Conservation (phyloP, 1,140 invertebrate genomes). For the Ceratitis capitata region DNA sequence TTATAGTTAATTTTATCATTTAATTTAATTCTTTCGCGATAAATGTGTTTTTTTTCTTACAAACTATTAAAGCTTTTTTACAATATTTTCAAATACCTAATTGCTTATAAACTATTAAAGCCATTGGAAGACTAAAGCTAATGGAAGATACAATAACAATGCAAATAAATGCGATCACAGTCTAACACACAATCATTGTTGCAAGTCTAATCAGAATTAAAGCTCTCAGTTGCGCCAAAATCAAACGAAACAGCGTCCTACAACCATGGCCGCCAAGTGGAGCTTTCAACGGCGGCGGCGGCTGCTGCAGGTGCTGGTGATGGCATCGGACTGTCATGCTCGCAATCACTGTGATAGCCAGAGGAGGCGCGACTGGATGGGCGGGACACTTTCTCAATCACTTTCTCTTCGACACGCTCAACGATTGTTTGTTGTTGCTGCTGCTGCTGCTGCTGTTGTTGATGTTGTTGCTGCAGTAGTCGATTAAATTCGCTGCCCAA, state of each 20-base stretch:
- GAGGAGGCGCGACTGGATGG: constrained; percentile 59
- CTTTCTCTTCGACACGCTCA: not conserved
- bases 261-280: constrained; percentile 75
- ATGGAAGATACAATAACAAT: constrained; percentile 22
- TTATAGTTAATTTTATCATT: too few relatives aligned
- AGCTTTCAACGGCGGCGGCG: constrained; percentile 68
- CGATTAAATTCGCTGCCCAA: constrained; percentile 83
- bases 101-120: constrained; percentile 30
- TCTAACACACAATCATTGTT: constrained; percentile 38
- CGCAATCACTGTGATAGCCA: constrained; percentile 60
- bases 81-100: not conserved
- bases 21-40: not conserved
- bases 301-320: constrained; percentile 62
- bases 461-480: constrained; percentile 63
- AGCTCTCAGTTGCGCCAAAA: constrained; percentile 3
- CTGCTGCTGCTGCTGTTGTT: constrained; percentile 37
- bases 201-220: constrained; percentile 35
- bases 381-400: constrained; percentile 40
- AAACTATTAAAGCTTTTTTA: constrained; percentile 44
- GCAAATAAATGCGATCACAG: constrained; percentile 44
- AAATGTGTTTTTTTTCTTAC: constrained; percentile 5
- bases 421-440: constrained; percentile 39
- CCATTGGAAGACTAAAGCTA: not conserved
- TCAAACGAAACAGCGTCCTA: not conserved
- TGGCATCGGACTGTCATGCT: constrained; percentile 46